Evolutionary conservation across 1,140 invertebrate species (phyloP).

Genomic region (Cecropterus lyciades): DNA sequence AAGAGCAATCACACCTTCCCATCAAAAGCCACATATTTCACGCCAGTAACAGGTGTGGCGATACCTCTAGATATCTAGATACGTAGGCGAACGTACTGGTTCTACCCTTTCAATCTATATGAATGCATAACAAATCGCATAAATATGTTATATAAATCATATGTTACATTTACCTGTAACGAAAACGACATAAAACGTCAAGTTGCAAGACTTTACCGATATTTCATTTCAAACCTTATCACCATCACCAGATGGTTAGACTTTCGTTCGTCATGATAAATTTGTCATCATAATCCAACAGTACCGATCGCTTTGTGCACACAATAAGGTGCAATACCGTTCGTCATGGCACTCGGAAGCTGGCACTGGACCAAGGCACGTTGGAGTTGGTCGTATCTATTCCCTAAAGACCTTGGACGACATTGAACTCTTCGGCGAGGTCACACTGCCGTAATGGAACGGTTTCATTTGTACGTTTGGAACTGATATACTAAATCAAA

Average conservation of each 20-base stretch:
- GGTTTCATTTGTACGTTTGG: not conserved
- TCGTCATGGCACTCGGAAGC: slow-evolving; percentile 27
- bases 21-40: no score
- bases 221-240: slow-evolving; percentile 1
- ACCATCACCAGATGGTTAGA: not conserved
- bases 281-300: not conserved
- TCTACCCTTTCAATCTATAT: no score
- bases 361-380: slow-evolving; percentile 36
- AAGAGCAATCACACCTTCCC: no score
- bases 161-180: no score
- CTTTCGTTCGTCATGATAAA: not conserved
- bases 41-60: no score
- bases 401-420: slow-evolving; percentile 49
- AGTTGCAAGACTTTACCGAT: not conserved
- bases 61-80: no score
- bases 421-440: slow-evolving; percentile 46
- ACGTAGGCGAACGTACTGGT: no score
- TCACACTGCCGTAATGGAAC: not conserved
- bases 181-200: not conserved
- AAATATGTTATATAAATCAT: not conserved
- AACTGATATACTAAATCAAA: no score
- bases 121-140: no score
- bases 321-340: slow-evolving; percentile 3
- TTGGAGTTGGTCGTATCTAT: slow-evolving; percentile 37
- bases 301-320: not conserved